Conservation (phyloP, 1,140 invertebrate species). For the Bombus confusus region DNA sequence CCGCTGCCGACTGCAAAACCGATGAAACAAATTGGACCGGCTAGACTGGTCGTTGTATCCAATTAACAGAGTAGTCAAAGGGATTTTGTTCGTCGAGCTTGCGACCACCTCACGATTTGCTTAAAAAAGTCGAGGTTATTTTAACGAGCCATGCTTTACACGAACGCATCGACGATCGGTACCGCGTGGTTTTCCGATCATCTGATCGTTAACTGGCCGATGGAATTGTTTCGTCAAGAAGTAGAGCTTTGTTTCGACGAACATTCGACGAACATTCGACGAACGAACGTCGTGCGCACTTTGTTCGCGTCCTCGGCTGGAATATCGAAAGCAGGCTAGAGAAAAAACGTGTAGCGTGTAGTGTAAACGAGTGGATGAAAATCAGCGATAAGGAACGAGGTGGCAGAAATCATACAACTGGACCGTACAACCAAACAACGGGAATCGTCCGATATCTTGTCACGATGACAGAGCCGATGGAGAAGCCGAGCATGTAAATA, state of each 20-base stretch:
- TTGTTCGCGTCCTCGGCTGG: too few relatives aligned
- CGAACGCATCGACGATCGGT: neutral
- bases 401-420: too few relatives aligned
- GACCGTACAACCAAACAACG: neutral
- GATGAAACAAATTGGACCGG: constrained; percentile 27
- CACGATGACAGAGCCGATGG: constrained; percentile 32
- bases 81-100: neutral
- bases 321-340: neutral
- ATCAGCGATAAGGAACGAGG: neutral
- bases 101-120: neutral
- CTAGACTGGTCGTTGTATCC: constrained; percentile 6
- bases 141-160: neutral
- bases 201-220: too few relatives aligned
- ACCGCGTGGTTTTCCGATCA: neutral
- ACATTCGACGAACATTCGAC: too few relatives aligned
- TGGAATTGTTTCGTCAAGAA: neutral
- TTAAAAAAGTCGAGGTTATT: constrained; percentile 9
- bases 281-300: neutral
- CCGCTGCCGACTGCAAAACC: neutral
- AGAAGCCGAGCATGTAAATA: constrained; percentile 40
- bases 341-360: neutral
- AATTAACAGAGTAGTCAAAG: constrained; percentile 40
- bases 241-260: neutral
- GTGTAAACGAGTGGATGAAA: neutral
- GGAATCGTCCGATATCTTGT: constrained; percentile 26